Evolutionary conservation across 2,797 vertebrate genomes (phyloP), one percentile per base, ranked within the genome.

Genomic region (Lacerta bilineata): DNA sequence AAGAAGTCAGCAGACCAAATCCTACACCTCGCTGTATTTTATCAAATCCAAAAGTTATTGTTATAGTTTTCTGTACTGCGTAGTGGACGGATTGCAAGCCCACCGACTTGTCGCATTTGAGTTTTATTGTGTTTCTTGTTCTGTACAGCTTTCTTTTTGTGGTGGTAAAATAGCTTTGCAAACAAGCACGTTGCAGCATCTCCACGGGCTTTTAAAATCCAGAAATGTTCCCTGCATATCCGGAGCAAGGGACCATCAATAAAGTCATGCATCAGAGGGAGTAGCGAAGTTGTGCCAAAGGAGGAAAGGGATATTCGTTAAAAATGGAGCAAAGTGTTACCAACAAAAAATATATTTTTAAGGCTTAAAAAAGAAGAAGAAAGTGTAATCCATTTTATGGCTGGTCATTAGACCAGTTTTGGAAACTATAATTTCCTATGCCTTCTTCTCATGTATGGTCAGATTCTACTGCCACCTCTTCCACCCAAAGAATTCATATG

Each of bases 151-250:
- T 43, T 75, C 46, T 74, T 74, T 64, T 75, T 74, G 69, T 50
- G 15, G 50, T 46, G 18, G 69, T 74, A 43, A 81, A 87, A 81
- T 18, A 64, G 69, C 71, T 64, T 74, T 74, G 86, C 86, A 74
- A 81, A 50, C 78, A 41, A 80, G 68, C 68, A 20, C 5, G 27
- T 36, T 74, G 78, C 8, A n/a, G 50, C 33, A 75, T 39, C 79
- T 87, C 86, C 68, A n/a, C 5, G 20, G 86, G 27, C 86, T 87
- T 87, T 81, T 87, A 81, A 81, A 81, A 74, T 33, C n/a, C 79
- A 74, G 69, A 61, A 74, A 71, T 33, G 46, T 75, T 87, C 46
- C 78, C 79, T 87, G 29, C 18, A 43, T 87, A n/a, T 41, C 86
- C 59, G 79, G 69, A 55, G 50, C 69, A 66, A 81, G 79, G 41